A percentile compares a stretch with the other conserved stretches of the same genome.
Evolutionary conservation across 2,113 vertebrate species (phyloP).

Genomic region (Alexandromys fortis): DNA sequence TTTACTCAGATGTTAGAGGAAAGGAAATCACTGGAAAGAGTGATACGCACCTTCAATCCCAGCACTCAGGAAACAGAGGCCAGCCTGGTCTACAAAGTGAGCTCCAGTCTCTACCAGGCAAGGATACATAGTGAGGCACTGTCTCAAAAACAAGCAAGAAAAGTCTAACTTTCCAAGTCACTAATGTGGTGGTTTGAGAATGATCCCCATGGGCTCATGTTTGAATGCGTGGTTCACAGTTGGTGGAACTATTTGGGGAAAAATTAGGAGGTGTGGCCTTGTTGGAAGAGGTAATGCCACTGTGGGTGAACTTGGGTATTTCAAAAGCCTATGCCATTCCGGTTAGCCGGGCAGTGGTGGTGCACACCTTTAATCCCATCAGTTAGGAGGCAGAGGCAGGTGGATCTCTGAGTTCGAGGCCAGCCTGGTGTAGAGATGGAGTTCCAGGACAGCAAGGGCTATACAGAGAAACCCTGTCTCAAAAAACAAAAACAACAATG

Average conservation of each 20-base stretch:
- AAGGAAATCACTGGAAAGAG: background rate
- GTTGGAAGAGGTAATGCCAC: background rate
- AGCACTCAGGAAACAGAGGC: background rate
- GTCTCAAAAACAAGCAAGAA: background rate
- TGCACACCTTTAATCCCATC: background rate
- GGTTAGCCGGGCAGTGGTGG: background rate
- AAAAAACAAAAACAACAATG: background rate
- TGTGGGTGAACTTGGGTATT: background rate
- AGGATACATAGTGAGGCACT: background rate
- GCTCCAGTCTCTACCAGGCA: background rate
- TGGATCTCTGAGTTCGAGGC: background rate
- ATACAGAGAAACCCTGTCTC: background rate
- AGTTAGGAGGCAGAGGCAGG: background rate
- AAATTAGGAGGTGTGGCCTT: background rate
- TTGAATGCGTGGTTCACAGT: background rate
- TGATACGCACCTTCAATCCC: background rate
- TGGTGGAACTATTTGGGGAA: background rate
- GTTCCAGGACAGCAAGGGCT: background rate
- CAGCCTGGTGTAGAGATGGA: background rate
- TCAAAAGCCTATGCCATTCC: background rate
- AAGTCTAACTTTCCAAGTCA: background rate
- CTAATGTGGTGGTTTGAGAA: background rate
- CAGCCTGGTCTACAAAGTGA: background rate
- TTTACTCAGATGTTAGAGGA: background rate
- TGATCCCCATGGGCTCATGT: background rate